A percentile compares a stretch with the other conserved stretches of the same genome.
Evolutionary conservation across 2,113 vertebrate species (phyloP).

Genomic region (Chauna torquata): DNA sequence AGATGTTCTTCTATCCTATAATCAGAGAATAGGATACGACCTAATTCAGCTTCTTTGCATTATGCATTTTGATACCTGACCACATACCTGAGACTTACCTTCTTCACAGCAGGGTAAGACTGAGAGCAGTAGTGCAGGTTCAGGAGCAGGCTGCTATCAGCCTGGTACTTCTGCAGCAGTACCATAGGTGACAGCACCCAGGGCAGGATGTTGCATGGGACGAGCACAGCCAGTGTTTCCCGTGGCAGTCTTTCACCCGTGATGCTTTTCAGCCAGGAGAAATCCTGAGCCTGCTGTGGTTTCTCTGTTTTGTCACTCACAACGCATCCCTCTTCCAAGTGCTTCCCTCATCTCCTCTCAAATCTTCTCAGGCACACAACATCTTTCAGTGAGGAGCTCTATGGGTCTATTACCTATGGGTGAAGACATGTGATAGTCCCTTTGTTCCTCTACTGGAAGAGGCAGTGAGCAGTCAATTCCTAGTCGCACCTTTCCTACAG

Average conservation of each 20-base stretch:
- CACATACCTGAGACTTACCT: neutral
- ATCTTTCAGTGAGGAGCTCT: neutral
- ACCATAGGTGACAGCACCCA: fast-evolving
- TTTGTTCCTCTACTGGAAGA: neutral
- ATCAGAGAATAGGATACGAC: constrained; percentile 35
- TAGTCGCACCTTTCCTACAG: neutral
- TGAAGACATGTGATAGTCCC: neutral
- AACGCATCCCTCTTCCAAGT: neutral
- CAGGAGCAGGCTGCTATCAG: neutral
- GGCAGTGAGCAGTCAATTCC: neutral
- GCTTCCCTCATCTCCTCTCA: neutral
- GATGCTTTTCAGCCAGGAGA: neutral
- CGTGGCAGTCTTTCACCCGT: neutral
- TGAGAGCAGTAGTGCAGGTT: neutral
- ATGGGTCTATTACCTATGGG: neutral
- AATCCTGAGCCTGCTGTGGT: neutral
- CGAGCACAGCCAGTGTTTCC: neutral
- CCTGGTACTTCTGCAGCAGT: neutral
- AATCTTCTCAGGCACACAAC: neutral
- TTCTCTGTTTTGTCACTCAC: neutral
- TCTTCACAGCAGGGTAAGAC: neutral
- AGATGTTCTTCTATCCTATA: neutral
- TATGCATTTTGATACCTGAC: constrained; percentile 33
- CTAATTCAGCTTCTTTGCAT: constrained; percentile 19
- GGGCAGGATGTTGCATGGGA: fast-evolving